Evolutionary conservation across 2,888 invertebrate species (phyloP), one percentile per base, ranked within the genome.

Genomic region (Lamellibrachia columna): DNA sequence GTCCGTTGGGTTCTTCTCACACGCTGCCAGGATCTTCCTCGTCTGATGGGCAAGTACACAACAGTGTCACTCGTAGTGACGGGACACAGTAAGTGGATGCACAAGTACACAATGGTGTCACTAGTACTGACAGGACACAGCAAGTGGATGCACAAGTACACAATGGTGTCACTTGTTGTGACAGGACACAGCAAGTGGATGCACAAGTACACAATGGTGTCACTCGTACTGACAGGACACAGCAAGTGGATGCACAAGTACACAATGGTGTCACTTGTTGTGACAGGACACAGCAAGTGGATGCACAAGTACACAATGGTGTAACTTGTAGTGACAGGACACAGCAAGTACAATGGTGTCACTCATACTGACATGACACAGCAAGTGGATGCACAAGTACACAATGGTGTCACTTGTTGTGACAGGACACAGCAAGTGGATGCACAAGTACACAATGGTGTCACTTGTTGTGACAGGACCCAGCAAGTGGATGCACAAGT

Each of bases 11-110:
- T 98, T 99, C 94, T 98, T 98, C 95, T 99, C 99, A 96, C 99
- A 99, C 0, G 98, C 99, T 97, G 98, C 98, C 3, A 99, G 97
- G 92, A 99, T 98, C 96, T 99, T 99, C 93, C 99, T 97, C 0
- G 99, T 98, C 97, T 99, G 98, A 92, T 95, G 40, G 40, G 94
- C 60, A 92, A 40, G 40, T 53, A 53, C 40, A 60, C 90, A 52
- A 8, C 28, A 52, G 28, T 15, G 4, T 75, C 22, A 75, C 75
- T 75, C 22, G 22, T 22, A 6, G 22, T 75, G 15, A 75, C 75
- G 3, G 6, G 75, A 75, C 75, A 22, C 75, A 15, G 22, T 40
- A 40, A 40, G 40, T 40, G 40, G 40, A 40, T 40, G 40, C 75
- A 75, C 75, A 75, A 22, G 22, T 75, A 22, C 22, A 15, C 22